These are phyloP conservation scores for Gallirallus australis DNA, from an alignment of 2,797 vertebrate species.

Conservation along the genomic window DNA sequence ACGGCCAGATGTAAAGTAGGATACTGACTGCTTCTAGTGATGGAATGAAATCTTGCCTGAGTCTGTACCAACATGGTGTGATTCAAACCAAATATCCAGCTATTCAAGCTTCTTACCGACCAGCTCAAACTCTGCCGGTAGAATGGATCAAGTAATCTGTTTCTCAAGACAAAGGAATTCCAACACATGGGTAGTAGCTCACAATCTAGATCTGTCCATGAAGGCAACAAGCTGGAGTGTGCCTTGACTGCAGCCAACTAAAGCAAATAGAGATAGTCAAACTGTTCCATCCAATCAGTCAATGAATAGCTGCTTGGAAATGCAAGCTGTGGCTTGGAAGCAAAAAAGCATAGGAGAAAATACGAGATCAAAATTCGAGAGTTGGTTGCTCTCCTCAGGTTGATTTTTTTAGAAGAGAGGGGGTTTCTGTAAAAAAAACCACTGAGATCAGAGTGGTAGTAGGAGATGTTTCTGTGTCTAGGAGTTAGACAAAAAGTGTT, in stretches of 20 bases:
- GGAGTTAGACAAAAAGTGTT: not conserved
- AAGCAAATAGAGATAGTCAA: not conserved
- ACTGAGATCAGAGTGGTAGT: not conserved
- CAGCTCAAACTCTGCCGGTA: not conserved
- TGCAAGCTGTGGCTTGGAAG: not conserved
- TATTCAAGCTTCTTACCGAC: not conserved
- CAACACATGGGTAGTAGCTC: fast-evolving
- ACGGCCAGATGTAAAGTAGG: not conserved
- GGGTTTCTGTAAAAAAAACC: not conserved
- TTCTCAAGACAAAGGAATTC: not conserved
- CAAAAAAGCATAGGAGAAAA: not conserved
- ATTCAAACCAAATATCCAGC: not conserved
- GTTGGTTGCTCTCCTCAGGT: not conserved
- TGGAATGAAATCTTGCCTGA: not conserved
- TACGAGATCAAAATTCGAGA: not conserved
- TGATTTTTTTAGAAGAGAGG: not conserved
- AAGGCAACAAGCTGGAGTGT: not conserved
- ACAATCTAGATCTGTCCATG: not conserved
- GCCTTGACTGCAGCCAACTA: not conserved
- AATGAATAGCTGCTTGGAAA: not conserved
- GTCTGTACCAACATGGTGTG: not conserved
- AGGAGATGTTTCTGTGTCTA: not conserved
- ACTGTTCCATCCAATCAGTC: not conserved
- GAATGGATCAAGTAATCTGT: not conserved
- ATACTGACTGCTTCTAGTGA: not conserved